Conservation (phyloP, 2,888 invertebrate genomes). For the Cephalotes varians region DNA sequence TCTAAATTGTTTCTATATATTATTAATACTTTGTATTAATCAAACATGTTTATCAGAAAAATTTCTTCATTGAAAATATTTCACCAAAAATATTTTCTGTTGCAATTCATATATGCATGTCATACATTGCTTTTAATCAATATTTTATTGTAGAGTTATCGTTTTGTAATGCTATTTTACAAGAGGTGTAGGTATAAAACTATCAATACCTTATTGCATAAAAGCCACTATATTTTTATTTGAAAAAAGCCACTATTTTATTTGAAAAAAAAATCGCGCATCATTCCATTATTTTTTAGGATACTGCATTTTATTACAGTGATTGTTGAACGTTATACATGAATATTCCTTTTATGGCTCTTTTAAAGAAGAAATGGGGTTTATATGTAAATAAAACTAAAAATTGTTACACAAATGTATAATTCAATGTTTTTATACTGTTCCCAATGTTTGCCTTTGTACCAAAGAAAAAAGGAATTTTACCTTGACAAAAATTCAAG, state of each 20-base stretch:
- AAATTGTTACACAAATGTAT: conserved; percentile 1
- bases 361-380: background rate
- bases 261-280: background rate
- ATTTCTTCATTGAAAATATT: too few species aligned
- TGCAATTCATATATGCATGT: too few species aligned
- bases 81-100: conserved; percentile 4
- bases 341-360: background rate
- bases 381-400: conserved; percentile 33
- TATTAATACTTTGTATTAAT: conserved; percentile 12
- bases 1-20: too few species aligned
- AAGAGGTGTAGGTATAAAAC: conserved; percentile 14
- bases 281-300: background rate
- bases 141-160: background rate
- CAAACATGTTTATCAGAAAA: background rate
- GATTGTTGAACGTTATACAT: background rate
- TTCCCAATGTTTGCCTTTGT: background rate
- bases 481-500: conserved; percentile 71
- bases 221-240: background rate
- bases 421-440: background rate
- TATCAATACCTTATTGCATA: conserved; percentile 1
- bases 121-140: background rate
- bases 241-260: too few species aligned
- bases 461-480: conserved; percentile 28
- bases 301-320: background rate
- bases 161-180: conserved; percentile 11